phyloP scores from a whole-genome alignment of 2,797 vertebrate species.

The Amblyopsis hoosieri region DNA sequence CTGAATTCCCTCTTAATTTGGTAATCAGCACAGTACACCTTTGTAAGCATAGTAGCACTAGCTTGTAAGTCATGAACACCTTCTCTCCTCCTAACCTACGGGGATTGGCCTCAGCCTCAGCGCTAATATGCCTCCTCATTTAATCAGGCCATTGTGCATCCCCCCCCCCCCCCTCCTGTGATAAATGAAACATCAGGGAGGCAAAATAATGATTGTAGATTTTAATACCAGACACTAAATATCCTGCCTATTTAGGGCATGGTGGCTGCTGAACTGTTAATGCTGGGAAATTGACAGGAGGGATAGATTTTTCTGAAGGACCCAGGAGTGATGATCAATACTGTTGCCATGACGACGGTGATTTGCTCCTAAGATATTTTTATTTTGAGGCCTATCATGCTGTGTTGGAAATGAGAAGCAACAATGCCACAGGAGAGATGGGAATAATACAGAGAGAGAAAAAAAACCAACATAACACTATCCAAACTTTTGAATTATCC shows the following conservation, averaged over 20 bases:
- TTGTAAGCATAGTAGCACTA: neutral
- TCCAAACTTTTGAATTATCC: conserved; percentile 58
- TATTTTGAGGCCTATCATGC: conserved; percentile 67
- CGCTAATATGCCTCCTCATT: conserved; percentile 17
- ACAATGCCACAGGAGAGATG: conserved; percentile 48
- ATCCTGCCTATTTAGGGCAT: conserved; percentile 62
- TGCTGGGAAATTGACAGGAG: conserved; percentile 69
- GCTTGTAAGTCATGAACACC: conserved; percentile 12
- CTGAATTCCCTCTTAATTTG: conserved; percentile 13
- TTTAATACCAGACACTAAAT: conserved; percentile 67
- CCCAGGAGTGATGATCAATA: conserved; percentile 73
- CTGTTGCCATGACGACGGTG: conserved; percentile 74
- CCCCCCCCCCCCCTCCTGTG: conserved; percentile 47
- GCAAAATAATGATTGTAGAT: conserved; percentile 64
- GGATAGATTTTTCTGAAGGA: conserved; percentile 70
- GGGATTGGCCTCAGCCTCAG: conserved; percentile 38
- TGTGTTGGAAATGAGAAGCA: conserved; percentile 69
- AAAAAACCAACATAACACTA: conserved; percentile 51
- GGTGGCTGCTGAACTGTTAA: conserved; percentile 70
- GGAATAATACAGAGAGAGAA: neutral
- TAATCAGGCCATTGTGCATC: conserved; percentile 49
- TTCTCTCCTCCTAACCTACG: conserved; percentile 15
- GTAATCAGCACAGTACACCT: conserved; percentile 14
- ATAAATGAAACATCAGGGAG: conserved; percentile 66
- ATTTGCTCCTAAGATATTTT: conserved; percentile 75